A percentile compares a stretch with the other conserved stretches of the same genome.
Conservation (phyloP, 2,797 vertebrate species). For the Rhabdomys pumilio region DNA sequence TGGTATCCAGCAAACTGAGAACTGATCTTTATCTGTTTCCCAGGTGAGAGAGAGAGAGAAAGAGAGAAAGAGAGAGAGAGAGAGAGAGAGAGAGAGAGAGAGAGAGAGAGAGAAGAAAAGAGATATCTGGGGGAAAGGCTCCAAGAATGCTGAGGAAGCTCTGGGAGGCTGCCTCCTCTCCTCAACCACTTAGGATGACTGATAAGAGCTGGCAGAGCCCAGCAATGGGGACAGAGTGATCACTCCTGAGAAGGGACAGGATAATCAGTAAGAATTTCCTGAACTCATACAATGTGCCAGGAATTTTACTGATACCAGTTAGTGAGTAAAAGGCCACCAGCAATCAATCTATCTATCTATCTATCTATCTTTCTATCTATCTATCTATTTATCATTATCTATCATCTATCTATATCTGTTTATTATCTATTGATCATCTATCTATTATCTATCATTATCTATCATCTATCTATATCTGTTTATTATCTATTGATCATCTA, state of each 20-base stretch:
- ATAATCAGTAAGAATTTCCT: not conserved
- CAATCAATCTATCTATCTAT: not conserved
- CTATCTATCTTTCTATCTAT: not conserved
- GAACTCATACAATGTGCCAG: not conserved
- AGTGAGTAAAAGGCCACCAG: not conserved
- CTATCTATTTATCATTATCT: not conserved
- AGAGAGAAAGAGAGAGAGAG: too few relatives aligned
- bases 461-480: not conserved
- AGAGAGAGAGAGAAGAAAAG: too few relatives aligned
- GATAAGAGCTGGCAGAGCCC: not conserved
- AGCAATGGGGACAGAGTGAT: not conserved
- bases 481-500: not conserved
- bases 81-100: too few relatives aligned
- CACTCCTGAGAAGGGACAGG: slow-evolving; percentile 2
- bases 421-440: not conserved
- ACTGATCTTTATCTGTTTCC: slow-evolving; percentile 56
- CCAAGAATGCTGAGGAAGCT: slow-evolving; percentile 57
- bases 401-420: not conserved
- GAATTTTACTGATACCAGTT: not conserved
- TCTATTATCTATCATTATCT: too few relatives aligned
- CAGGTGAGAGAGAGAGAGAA: not conserved
- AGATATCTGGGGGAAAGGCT: slow-evolving; percentile 51
- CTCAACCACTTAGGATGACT: not conserved
- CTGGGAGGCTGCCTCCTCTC: not conserved
- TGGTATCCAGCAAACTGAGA: not conserved